A percentile compares a stretch with the other conserved stretches of the same genome.
phyloP scores from a whole-genome alignment of 2,888 invertebrate genomes.

The Lordiphosa fenestrarum region DNA sequence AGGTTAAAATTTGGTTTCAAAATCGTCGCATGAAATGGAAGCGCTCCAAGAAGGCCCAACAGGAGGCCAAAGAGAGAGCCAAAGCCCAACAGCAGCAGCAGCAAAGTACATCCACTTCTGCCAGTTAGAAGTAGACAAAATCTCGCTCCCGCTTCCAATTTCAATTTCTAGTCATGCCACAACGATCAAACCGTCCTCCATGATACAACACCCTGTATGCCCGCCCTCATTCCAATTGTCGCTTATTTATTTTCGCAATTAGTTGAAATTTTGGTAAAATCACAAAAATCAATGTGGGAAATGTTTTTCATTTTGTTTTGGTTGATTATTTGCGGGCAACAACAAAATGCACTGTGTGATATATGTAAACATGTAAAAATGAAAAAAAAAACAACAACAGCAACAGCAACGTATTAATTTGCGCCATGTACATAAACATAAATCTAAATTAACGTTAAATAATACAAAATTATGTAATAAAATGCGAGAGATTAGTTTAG shows the following conservation, averaged over 20 bases:
- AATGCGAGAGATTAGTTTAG: constrained; percentile 38
- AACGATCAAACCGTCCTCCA: constrained; percentile 52
- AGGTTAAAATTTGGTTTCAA: constrained; percentile 99
- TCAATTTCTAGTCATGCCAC: constrained; percentile 57
- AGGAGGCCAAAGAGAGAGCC: constrained; percentile 86
- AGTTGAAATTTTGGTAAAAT: constrained; percentile 51
- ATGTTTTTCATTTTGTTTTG: constrained; percentile 22
- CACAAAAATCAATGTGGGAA: constrained; percentile 47
- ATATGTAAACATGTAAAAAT: constrained; percentile 55
- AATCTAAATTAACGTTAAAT: constrained; percentile 28
- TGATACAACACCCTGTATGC: constrained; percentile 45
- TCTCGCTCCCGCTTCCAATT: constrained; percentile 10
- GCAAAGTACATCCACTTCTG: constrained; percentile 25
- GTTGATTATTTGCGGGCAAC: constrained; percentile 31
- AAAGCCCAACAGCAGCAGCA: constrained; percentile 73
- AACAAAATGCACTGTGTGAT: constrained; percentile 66
- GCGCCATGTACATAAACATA: constrained; percentile 34
- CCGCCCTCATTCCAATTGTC: constrained; percentile 14
- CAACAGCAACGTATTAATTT: constrained; percentile 10
- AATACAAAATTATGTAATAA: constrained; percentile 29
- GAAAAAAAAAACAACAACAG: constrained; percentile 34
- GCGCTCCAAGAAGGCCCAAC: constrained; percentile 96
- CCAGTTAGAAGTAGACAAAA: constrained; percentile 47
- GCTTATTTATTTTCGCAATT: constrained; percentile 64
- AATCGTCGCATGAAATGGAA: constrained; percentile 99